A percentile compares a stretch with the other conserved stretches of the same genome.
Conservation (phyloP, 2,888 invertebrate genomes). For the Metalampra italica region DNA sequence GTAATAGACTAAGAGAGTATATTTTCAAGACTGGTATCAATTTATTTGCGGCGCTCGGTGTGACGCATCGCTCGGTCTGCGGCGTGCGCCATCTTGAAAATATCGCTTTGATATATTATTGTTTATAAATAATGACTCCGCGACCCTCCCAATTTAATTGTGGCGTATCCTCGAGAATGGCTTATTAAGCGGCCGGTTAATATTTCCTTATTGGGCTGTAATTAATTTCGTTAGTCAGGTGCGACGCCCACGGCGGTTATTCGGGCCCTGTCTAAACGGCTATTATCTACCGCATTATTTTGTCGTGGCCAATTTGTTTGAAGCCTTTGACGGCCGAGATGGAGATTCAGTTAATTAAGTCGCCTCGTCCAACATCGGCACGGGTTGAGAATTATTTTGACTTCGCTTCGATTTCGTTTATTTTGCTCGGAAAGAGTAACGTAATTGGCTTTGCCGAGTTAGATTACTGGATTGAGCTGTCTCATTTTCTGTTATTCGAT, state of each 20-base stretch:
- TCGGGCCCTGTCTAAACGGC: constrained; percentile 47
- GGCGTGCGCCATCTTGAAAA: constrained; percentile 73
- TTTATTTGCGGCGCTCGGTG: constrained; percentile 26
- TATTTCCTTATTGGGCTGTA: constrained; percentile 36
- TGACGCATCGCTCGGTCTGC: constrained; percentile 53
- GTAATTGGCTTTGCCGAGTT: constrained; percentile 16
- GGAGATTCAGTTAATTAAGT: constrained; percentile 67
- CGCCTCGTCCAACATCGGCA: constrained; percentile 31
- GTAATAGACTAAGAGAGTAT: background rate
- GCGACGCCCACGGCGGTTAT: constrained; percentile 58
- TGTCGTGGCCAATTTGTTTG: constrained; percentile 71
- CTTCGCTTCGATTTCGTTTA: constrained; percentile 32
- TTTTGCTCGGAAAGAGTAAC: constrained; percentile 15
- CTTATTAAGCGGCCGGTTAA: constrained; percentile 76
- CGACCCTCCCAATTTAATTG: constrained; percentile 76
- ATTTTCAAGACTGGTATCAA: constrained; percentile 15
- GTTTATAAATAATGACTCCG: constrained; percentile 74
- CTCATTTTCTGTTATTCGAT: constrained; percentile 5
- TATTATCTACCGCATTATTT: constrained; percentile 72
- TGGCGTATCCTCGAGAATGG: constrained; percentile 70
- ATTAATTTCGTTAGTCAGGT: constrained; percentile 77
- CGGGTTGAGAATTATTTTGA: constrained; percentile 26
- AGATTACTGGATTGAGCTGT: constrained; percentile 20
- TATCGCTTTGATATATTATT: constrained; percentile 77
- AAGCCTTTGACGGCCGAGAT: constrained; percentile 65